phyloP scores from a whole-genome alignment of 2,797 vertebrate species.

The Chelonia mydas region DNA sequence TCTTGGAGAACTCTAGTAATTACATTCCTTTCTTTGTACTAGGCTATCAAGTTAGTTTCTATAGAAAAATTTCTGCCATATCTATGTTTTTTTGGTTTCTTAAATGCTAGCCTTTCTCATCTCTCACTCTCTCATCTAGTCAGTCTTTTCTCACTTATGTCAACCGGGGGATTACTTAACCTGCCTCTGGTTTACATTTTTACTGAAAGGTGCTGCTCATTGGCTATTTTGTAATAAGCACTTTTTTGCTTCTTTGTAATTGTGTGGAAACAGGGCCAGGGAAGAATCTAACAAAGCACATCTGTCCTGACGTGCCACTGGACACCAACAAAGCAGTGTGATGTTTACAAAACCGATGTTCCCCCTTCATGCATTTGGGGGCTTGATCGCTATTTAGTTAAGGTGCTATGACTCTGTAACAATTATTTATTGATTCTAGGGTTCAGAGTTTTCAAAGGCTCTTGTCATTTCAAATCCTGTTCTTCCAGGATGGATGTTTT shows the following conservation, averaged over 20 bases:
- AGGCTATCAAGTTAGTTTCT: not conserved
- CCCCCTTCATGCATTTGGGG: not conserved
- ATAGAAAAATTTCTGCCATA: not conserved
- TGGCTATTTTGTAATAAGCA: not conserved
- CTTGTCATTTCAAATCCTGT: not conserved
- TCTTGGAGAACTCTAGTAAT: not conserved
- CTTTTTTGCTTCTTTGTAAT: not conserved
- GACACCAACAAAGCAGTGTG: not conserved
- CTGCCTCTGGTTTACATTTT: not conserved
- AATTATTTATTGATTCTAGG: not conserved
- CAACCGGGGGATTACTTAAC: not conserved
- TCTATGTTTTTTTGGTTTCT: not conserved
- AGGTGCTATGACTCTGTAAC: constrained; percentile 8
- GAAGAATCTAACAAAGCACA: not conserved
- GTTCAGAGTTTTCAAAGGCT: not conserved
- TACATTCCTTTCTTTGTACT: not conserved
- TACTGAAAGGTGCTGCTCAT: not conserved
- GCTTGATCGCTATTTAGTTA: not conserved
- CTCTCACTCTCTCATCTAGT: accelerated
- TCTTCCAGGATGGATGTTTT: constrained; percentile 5
- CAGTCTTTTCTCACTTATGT: not conserved
- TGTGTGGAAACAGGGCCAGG: not conserved
- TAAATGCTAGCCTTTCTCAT: not conserved
- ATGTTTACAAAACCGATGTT: not conserved
- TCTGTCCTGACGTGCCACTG: accelerated